Percentiles rank a stretch among this genome's conserved stretches.
phyloP scores from a whole-genome alignment of 2,113 vertebrate genomes.

The Verasper variegatus region DNA sequence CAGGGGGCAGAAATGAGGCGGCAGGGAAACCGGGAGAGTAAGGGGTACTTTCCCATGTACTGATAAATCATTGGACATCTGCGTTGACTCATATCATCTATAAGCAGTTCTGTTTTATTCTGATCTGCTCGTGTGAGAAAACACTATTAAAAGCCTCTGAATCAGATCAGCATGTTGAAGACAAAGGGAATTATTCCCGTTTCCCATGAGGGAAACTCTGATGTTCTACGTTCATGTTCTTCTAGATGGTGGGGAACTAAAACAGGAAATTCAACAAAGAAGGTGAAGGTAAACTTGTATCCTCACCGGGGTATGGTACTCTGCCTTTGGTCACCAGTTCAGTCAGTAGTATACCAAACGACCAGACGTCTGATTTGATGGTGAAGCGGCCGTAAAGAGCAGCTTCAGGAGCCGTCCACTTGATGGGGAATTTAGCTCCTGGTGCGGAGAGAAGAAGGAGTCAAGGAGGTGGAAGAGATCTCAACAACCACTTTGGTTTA shows the following conservation, averaged over 20 bases:
- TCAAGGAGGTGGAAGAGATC: background rate
- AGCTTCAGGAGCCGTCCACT: conserved; percentile 98
- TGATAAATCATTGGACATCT: conserved; percentile 43
- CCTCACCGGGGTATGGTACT: conserved; percentile 95
- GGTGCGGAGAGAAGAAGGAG: conserved; percentile 20
- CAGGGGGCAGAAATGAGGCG: conserved; percentile 57
- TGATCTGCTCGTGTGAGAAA: conserved; percentile 30
- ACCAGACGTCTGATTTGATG: conserved; percentile 98
- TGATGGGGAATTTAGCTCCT: conserved; percentile 99
- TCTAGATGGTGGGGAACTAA: no score
- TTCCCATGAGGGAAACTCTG: background rate
- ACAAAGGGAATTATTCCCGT: background rate
- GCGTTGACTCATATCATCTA: conserved; percentile 35
- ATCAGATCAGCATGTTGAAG: background rate
- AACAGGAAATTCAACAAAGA: no score
- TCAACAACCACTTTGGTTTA: background rate
- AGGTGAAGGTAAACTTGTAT: no score
- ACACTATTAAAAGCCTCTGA: conserved; percentile 6
- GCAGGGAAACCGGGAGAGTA: background rate
- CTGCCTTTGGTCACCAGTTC: conserved; percentile 97
- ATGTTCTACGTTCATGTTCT: background rate
- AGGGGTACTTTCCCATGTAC: conserved; percentile 43
- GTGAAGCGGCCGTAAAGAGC: conserved; percentile 97
- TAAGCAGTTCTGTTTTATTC: conserved; percentile 29
- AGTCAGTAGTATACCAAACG: conserved; percentile 97